Conservation (phyloP, 2,888 invertebrate genomes). For the Heliconius cydno region DNA sequence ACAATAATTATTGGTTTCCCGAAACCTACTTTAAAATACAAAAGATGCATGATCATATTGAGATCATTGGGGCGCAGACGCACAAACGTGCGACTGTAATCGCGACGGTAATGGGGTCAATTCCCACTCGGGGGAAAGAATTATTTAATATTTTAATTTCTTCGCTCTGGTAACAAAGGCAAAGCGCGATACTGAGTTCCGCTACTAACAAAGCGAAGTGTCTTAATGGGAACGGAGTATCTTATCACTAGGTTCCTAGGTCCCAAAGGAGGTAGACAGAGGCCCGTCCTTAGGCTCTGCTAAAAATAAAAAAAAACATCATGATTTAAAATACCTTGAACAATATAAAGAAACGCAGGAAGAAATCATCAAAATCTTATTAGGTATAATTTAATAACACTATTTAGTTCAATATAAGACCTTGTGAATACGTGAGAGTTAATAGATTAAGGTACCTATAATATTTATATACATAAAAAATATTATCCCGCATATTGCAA, state of each 20-base stretch:
- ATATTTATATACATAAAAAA: neutral
- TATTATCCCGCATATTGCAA: neutral
- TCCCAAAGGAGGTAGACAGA: neutral
- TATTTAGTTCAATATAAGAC: neutral
- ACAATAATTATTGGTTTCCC: no score
- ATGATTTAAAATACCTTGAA: neutral
- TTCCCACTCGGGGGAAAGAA: neutral
- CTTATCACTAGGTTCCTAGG: neutral
- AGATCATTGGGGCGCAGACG: no score
- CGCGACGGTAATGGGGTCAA: neutral
- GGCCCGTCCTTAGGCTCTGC: no score
- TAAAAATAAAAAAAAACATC: no score
- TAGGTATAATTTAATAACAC: neutral
- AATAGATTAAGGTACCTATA: neutral
- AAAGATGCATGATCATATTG: no score
- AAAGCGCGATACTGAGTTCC: neutral
- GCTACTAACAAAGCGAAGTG: no score
- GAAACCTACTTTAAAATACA: no score
- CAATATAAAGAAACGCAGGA: neutral
- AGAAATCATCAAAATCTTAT: neutral
- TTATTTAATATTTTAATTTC: neutral
- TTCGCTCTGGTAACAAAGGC: no score
- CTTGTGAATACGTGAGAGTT: slow-evolving; percentile 3
- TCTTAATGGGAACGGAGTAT: neutral
- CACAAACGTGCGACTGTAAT: no score